Evolutionary conservation across 1,140 invertebrate genomes (phyloP).

Genomic region (Thalassaphorura encarpata): DNA sequence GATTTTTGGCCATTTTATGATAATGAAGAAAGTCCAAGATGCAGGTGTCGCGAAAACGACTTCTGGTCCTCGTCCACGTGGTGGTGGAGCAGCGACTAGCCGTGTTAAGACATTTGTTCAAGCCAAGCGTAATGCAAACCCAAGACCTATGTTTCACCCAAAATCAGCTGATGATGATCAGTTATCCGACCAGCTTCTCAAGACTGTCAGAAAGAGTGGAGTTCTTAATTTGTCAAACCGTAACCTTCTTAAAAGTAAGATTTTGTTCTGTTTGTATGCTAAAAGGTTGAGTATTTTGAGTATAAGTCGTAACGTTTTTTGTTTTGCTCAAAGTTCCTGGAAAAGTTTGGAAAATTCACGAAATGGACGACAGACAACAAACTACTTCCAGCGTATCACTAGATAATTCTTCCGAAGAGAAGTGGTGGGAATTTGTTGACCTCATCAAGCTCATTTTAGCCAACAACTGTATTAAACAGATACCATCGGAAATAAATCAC

Average conservation of each 20-base stretch:
- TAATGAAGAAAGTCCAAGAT: neutral
- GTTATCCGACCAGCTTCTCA: conserved; percentile 12
- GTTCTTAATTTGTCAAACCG: conserved; percentile 23
- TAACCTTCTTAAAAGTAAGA: conserved; percentile 21
- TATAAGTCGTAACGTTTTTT: neutral
- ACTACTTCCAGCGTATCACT: conserved; percentile 38
- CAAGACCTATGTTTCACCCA: conserved; percentile 20
- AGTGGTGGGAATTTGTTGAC: conserved; percentile 48
- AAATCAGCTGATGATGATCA: conserved; percentile 12
- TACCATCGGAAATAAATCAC: conserved; percentile 43
- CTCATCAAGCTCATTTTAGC: conserved; percentile 44
- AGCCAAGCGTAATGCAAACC: conserved; percentile 14
- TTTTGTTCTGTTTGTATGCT: neutral
- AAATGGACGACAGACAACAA: conserved; percentile 41
- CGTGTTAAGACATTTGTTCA: conserved; percentile 15
- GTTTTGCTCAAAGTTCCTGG: conserved; percentile 39
- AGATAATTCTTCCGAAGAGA: conserved; percentile 40
- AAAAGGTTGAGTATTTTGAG: neutral
- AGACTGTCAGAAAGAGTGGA: conserved; percentile 29
- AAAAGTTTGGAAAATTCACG: conserved; percentile 44
- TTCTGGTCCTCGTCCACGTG: neutral
- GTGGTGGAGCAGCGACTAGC: neutral
- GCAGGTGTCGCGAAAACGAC: neutral
- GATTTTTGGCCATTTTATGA: too few relatives aligned
- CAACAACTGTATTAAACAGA: conserved; percentile 40